These are phyloP conservation scores for Calidris pugnax DNA, from an alignment of 2,113 vertebrate genomes.

Conservation along the genomic window DNA sequence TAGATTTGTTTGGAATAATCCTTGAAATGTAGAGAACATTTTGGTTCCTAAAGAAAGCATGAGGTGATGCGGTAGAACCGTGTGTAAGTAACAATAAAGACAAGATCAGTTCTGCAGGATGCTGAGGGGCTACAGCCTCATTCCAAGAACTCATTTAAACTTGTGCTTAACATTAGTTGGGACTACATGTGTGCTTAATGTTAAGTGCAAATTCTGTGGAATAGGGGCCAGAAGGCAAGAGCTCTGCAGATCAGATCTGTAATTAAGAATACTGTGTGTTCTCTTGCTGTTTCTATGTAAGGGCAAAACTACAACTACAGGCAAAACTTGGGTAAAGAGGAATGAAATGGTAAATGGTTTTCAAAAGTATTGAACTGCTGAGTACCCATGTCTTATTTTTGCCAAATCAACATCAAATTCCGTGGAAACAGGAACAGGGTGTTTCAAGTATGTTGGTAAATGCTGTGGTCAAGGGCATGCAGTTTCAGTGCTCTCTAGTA, in stretches of 20 bases:
- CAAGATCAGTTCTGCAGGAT: background rate
- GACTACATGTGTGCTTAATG: background rate
- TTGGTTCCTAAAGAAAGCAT: background rate
- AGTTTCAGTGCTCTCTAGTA: background rate
- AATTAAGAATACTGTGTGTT: background rate
- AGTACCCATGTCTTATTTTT: background rate
- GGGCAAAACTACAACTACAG: background rate
- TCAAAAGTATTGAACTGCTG: background rate
- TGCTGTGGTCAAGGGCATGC: background rate
- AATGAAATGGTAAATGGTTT: background rate
- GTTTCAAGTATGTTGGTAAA: background rate
- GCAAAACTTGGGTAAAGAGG: background rate
- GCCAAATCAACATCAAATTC: background rate
- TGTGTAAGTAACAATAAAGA: background rate
- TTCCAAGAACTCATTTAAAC: background rate
- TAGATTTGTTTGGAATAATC: background rate
- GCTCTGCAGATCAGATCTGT: background rate
- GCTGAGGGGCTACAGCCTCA: background rate
- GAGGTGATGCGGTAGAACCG: background rate
- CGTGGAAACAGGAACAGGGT: background rate
- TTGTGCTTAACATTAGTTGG: background rate
- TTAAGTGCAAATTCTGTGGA: background rate
- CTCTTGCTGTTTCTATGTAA: background rate
- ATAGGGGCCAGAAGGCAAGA: background rate
- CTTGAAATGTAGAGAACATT: background rate